These are phyloP conservation scores for Pelosia muscerda DNA, from an alignment of 2,888 invertebrate species.

Conservation along the genomic window DNA sequence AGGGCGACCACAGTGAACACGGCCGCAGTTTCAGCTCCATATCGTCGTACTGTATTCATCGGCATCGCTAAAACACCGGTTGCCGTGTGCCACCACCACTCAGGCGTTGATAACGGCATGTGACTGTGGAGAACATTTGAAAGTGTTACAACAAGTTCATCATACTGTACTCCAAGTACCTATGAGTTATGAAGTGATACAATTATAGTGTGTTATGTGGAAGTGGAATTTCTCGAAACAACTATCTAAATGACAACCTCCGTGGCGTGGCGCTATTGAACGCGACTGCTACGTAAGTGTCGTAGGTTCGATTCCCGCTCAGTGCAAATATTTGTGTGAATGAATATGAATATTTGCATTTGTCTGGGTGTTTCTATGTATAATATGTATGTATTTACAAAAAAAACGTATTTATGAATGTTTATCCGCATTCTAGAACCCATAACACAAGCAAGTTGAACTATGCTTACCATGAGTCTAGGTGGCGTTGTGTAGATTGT, in stretches of 20 bases:
- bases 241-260: not conserved
- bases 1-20: slow-evolving; percentile 90
- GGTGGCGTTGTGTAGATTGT: no score
- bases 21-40: slow-evolving; percentile 91
- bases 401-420: no score
- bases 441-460: no score
- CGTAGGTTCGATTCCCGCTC: no score
- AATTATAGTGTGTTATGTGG: not conserved
- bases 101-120: slow-evolving; percentile 93
- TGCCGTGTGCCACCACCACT: slow-evolving; percentile 96
- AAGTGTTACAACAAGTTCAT: not conserved
- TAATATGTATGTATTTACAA: no score
- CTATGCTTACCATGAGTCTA: no score
- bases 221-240: not conserved
- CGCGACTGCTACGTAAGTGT: no score
- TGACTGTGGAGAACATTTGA: slow-evolving; percentile 69
- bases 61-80: slow-evolving; percentile 92
- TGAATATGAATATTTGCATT: no score
- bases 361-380: no score
- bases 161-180: not conserved
- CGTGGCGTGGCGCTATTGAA: no score
- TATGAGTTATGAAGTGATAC: not conserved
- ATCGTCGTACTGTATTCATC: slow-evolving; percentile 92
- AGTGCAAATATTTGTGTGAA: no score
- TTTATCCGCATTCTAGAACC: no score